phyloP scores from a whole-genome alignment of 1,140 invertebrate genomes.

The Hycleus cichorii region DNA sequence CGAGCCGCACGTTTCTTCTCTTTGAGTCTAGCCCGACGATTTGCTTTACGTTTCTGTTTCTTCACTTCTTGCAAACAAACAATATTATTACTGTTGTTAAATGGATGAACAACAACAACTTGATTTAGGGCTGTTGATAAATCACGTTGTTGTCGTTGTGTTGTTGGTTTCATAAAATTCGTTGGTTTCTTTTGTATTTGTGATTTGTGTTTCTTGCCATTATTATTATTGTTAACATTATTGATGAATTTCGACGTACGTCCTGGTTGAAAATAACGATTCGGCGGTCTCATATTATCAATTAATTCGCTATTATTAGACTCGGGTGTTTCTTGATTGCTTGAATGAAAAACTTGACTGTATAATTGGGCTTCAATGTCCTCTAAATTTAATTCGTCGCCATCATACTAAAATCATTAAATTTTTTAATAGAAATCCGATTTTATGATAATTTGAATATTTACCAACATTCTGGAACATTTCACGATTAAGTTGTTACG shows the following conservation, averaged over 20 bases:
- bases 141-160: neutral
- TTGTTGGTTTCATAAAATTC: neutral
- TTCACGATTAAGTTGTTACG: too few species aligned
- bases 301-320: too few species aligned
- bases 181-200: neutral
- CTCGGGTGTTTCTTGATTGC: neutral
- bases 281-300: neutral
- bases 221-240: neutral
- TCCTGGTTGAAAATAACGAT: conserved; percentile 2
- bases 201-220: neutral
- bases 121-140: neutral
- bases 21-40: neutral
- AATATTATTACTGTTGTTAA: neutral
- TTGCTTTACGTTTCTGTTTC: neutral
- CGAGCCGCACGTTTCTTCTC: neutral
- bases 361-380: conserved; percentile 42
- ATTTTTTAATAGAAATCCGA: neutral
- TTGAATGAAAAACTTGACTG: conserved; percentile 36
- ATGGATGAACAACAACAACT: neutral
- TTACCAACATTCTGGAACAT: neutral
- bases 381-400: conserved; percentile 35
- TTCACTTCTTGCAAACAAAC: neutral
- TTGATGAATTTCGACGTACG: neutral
- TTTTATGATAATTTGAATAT: neutral
- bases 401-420: neutral